A percentile compares a stretch with the other conserved stretches of the same genome.
Conservation (phyloP, 2,888 invertebrate species). For the Tetragnatha montana region DNA sequence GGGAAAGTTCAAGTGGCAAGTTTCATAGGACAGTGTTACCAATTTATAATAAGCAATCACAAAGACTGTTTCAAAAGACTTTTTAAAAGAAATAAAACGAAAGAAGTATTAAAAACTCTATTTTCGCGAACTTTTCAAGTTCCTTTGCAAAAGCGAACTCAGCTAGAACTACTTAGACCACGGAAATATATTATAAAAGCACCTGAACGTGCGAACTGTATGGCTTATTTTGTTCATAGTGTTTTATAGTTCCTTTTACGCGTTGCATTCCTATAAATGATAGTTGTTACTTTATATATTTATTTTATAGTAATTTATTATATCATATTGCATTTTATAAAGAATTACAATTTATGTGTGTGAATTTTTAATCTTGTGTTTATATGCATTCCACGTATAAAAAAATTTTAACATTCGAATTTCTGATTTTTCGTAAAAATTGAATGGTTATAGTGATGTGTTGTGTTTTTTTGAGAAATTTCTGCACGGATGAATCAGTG, state of each 20-base stretch:
- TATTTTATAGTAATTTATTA: conserved; percentile 27
- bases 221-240: conserved; percentile 20
- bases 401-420: not conserved
- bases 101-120: conserved; percentile 36
- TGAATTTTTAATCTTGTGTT: conserved; percentile 9
- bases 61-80: not conserved
- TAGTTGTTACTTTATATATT: conserved; percentile 21
- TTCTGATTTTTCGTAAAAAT: conserved; percentile 10
- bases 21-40: conserved; percentile 35
- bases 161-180: conserved; percentile 23
- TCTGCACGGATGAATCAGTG: not conserved
- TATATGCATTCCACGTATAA: not conserved
- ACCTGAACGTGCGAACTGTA: not conserved
- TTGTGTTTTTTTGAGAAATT: not conserved
- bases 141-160: conserved; percentile 16
- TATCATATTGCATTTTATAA: conserved; percentile 23
- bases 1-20: conserved; percentile 94
- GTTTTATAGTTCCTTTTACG: conserved; percentile 32
- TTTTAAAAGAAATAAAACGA: conserved; percentile 2
- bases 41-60: not conserved
- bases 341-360: conserved; percentile 11
- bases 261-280: conserved; percentile 28
- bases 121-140: conserved; percentile 35
- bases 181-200: not conserved
- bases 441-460: not conserved